phyloP scores from a whole-genome alignment of 2,797 vertebrate species.

The Clamator glandarius region DNA sequence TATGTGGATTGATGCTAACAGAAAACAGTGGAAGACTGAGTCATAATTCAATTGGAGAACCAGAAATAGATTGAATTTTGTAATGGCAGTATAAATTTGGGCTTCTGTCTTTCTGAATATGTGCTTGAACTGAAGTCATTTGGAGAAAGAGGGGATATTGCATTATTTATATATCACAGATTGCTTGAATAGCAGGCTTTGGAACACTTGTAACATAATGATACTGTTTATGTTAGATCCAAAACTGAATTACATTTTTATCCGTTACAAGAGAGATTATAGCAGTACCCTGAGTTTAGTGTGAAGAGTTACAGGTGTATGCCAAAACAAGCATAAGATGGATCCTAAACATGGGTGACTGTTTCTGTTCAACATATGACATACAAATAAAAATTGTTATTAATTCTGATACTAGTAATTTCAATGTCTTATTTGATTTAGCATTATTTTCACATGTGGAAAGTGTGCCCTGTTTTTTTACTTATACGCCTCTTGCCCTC shows the following conservation, averaged over 20 bases:
- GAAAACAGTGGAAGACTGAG: constrained; percentile 75
- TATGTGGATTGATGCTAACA: neutral
- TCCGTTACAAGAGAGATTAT: constrained; percentile 46
- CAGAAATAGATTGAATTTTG: constrained; percentile 85
- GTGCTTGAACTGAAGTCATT: constrained; percentile 78
- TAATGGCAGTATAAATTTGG: constrained; percentile 74
- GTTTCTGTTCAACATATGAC: neutral
- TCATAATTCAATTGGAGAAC: constrained; percentile 83
- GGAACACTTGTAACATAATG: constrained; percentile 67
- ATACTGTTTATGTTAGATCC: constrained; percentile 73
- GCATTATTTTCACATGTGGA: neutral
- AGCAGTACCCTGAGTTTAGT: neutral
- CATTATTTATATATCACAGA: constrained; percentile 81
- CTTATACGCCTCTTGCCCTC: neutral
- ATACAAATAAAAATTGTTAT: neutral
- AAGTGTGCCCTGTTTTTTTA: neutral
- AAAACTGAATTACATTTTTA: constrained; percentile 70
- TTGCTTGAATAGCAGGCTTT: constrained; percentile 73
- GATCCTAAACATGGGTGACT: neutral
- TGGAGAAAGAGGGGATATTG: constrained; percentile 65
- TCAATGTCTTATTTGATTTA: neutral
- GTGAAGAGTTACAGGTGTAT: constrained; percentile 4
- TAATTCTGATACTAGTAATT: neutral
- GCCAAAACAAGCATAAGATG: constrained; percentile 9
- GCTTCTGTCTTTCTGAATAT: constrained; percentile 72